Base-by-base conservation (phyloP, 2,797 vertebrate genomes). In the Alectoris magna region DNA sequence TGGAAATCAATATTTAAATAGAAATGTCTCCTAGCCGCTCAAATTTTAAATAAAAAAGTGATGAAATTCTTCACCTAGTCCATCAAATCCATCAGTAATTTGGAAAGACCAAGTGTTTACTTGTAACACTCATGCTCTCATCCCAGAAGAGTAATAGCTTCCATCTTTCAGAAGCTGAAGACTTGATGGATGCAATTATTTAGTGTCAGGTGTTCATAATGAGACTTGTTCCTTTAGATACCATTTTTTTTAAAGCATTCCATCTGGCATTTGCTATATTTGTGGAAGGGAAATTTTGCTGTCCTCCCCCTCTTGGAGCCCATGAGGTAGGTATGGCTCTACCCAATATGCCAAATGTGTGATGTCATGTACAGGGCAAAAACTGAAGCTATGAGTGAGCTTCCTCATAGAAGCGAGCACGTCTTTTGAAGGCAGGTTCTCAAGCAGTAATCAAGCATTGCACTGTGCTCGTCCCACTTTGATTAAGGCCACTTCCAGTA, bases 181-280 rank as follows among this genome's bases (percentile, higher is more conserved):
- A 51, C 27, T 68, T 68, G 36, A 23, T 36, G 53, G 13, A 48
- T 41, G 64, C 27, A 6, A 29, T 84, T 86, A 62, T 31, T 27
- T 71, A 24, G 17, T 12, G 49, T 90, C 0, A 0, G 7, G 24
- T 58, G 11, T 69, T 90, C 44, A 44, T 23, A 73, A 3, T n/a
- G 23, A 77, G 34, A 58, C 23, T 36, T 3, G 0, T 34, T 81
- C 41, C 53, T 87, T 81, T 46, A 48, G 70, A 49, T 4, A 3
- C 2, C 38, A 9, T 62, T 72, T 92, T 72, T 92, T 58, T 63
- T 46, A 44, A 0, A 14, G 22, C 11, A 72, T 94, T 41, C 44
- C 27, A 72, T 10, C 24, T 64, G 49, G 4, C 49, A 43, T 81
- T 88, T 88, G 41, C n/a, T 31, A 7, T 12, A 9, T 11, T 36